phyloP scores from a whole-genome alignment of 2,888 invertebrate genomes.

The Trissolcus japonicus region DNA sequence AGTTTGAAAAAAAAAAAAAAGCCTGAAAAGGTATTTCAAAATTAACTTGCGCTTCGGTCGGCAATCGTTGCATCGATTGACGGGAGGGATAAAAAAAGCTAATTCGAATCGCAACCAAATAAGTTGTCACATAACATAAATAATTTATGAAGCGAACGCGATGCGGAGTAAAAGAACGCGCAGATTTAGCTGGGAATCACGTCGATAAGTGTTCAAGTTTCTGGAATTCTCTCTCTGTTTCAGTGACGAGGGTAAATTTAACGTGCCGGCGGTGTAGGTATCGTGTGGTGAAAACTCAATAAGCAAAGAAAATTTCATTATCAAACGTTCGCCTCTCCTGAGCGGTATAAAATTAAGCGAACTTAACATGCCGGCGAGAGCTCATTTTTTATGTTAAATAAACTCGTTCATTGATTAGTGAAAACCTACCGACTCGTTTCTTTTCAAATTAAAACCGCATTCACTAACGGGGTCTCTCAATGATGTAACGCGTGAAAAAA shows the following conservation, averaged over 20 bases:
- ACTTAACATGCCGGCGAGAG: neutral
- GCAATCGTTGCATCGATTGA: too few relatives aligned
- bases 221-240: conserved; percentile 28
- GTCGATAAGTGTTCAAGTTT: conserved; percentile 38
- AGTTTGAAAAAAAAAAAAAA: too few relatives aligned
- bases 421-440: conserved; percentile 3
- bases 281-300: conserved; percentile 34
- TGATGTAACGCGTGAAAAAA: conserved; percentile 20
- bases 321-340: conserved; percentile 5
- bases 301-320: conserved; percentile 39
- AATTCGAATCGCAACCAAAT: conserved; percentile 4
- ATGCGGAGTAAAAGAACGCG: conserved; percentile 8
- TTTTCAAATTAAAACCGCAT: conserved; percentile 5
- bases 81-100: too few relatives aligned
- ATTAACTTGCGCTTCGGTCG: too few relatives aligned
- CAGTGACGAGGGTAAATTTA: conserved; percentile 31
- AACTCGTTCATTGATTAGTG: conserved; percentile 8
- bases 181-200: conserved; percentile 22
- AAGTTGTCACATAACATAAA: conserved; percentile 12
- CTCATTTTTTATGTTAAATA: conserved; percentile 15
- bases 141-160: conserved; percentile 12
- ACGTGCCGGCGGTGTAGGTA: conserved; percentile 18
- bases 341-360: conserved; percentile 32
- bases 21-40: too few relatives aligned
- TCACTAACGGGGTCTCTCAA: neutral